A percentile compares a stretch with the other conserved stretches of the same genome.
These are phyloP conservation scores for Hystrix cristata DNA, from an alignment of 2,113 vertebrate species.

Conservation along the genomic window DNA sequence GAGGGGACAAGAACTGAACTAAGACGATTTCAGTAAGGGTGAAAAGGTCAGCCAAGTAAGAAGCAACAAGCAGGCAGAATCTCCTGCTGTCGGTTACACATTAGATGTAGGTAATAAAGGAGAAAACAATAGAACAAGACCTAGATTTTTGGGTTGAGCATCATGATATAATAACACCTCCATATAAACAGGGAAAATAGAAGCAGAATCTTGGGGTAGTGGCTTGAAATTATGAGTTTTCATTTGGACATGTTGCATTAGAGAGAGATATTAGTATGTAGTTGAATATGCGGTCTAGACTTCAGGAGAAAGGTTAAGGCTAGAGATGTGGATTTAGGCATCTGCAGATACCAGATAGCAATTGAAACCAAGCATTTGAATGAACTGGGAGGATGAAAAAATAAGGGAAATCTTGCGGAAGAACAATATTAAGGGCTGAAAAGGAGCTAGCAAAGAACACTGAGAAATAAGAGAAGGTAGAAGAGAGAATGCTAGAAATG, in stretches of 20 bases:
- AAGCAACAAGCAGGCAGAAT: not conserved
- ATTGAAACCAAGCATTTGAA: not conserved
- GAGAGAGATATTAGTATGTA: not conserved
- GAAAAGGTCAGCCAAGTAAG: not conserved
- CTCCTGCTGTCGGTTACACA: not conserved
- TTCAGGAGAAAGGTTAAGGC: not conserved
- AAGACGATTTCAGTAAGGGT: not conserved
- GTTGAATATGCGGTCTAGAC: not conserved
- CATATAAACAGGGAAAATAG: not conserved
- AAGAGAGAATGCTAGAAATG: not conserved
- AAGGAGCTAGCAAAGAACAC: not conserved
- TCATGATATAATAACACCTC: not conserved
- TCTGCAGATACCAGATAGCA: not conserved
- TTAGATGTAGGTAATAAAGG: not conserved
- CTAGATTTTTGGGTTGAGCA: not conserved
- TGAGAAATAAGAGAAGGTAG: slow-evolving; percentile 4
- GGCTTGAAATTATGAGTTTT: not conserved
- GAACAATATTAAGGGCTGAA: not conserved
- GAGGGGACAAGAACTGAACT: not conserved
- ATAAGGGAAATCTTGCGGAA: not conserved
- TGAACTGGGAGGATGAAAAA: not conserved
- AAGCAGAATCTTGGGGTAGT: not conserved
- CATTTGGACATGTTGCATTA: not conserved
- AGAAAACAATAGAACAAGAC: not conserved
- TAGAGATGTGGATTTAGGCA: not conserved